A percentile compares a stretch with the other conserved stretches of the same genome.
These are phyloP conservation scores for Tenualosa ilisha DNA, from an alignment of 2,797 vertebrate genomes.

Conservation along the genomic window DNA sequence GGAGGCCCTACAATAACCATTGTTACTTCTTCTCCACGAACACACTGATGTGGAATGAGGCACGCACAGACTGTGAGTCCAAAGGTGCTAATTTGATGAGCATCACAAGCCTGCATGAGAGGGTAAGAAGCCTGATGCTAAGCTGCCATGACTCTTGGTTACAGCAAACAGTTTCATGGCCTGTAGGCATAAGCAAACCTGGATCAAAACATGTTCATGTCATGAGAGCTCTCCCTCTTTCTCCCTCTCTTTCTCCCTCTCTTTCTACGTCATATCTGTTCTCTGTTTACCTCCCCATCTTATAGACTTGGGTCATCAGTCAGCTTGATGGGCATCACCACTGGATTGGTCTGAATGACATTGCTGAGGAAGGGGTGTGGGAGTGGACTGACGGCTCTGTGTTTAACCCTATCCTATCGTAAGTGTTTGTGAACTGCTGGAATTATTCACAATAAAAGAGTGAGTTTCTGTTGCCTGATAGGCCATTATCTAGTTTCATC, in stretches of 20 bases:
- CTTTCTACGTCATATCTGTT: no score
- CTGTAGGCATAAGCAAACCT: no score
- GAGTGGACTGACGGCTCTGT: slow-evolving; percentile 75
- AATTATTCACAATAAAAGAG: not conserved
- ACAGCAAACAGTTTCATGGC: not conserved
- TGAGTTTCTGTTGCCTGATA: not conserved
- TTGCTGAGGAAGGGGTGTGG: slow-evolving; percentile 62
- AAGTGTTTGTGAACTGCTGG: slow-evolving; percentile 48
- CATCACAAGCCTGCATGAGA: slow-evolving; percentile 68
- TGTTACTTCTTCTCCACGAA: slow-evolving; percentile 76
- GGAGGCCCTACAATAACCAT: slow-evolving; percentile 68
- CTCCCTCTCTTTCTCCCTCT: no score
- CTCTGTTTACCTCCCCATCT: not conserved
- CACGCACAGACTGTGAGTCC: slow-evolving; percentile 60
- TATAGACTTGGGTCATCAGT: slow-evolving; percentile 73
- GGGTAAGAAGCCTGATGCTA: slow-evolving; percentile 62
- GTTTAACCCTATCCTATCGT: slow-evolving; percentile 65
- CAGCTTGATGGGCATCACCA: slow-evolving; percentile 65
- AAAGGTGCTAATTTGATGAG: slow-evolving; percentile 71
- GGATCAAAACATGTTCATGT: no score
- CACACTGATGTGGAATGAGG: slow-evolving; percentile 66
- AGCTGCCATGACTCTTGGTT: not conserved
- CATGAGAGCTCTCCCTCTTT: no score
- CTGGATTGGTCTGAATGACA: slow-evolving; percentile 80
- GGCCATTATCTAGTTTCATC: not conserved